Percentiles rank a stretch among this genome's conserved stretches.
These are phyloP conservation scores for Sweltsa coloradensis DNA, from an alignment of 1,140 invertebrate genomes.

Conservation along the genomic window DNA sequence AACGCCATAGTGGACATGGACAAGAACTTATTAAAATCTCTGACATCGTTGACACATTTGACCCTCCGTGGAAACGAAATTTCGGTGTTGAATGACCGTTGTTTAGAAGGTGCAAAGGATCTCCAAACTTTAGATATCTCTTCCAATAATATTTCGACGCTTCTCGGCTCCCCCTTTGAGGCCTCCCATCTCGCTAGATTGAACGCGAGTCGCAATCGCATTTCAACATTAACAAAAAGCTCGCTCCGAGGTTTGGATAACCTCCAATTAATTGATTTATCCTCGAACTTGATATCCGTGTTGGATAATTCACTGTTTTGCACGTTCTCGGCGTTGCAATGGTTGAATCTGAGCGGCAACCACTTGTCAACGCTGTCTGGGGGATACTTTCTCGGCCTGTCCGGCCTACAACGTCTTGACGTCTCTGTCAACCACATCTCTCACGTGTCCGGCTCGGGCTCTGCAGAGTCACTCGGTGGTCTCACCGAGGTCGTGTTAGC, in stretches of 20 bases:
- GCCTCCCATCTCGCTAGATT: constrained; percentile 54
- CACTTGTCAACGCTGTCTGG: constrained; percentile 41
- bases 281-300: constrained; percentile 32
- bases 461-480: constrained; percentile 58
- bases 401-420: constrained; percentile 61
- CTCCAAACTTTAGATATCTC: constrained; percentile 33
- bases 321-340: constrained; percentile 22
- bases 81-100: constrained; percentile 20
- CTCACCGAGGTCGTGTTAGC: constrained; percentile 63
- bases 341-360: constrained; percentile 57
- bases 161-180: constrained; percentile 16
- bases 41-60: constrained; percentile 46
- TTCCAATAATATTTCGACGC: constrained; percentile 33
- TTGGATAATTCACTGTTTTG: constrained; percentile 26
- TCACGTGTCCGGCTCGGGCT: constrained; percentile 52
- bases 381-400: constrained; percentile 46
- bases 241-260: constrained; percentile 34
- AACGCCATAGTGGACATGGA: constrained; percentile 48
- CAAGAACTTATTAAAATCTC: constrained; percentile 38
- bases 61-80: constrained; percentile 32
- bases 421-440: constrained; percentile 63
- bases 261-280: constrained; percentile 34
- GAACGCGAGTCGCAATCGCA: constrained; percentile 66
- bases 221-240: constrained; percentile 30
- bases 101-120: constrained; percentile 25